Conservation (phyloP, 1,140 invertebrate species). For the Harpegnathos saltator region DNA sequence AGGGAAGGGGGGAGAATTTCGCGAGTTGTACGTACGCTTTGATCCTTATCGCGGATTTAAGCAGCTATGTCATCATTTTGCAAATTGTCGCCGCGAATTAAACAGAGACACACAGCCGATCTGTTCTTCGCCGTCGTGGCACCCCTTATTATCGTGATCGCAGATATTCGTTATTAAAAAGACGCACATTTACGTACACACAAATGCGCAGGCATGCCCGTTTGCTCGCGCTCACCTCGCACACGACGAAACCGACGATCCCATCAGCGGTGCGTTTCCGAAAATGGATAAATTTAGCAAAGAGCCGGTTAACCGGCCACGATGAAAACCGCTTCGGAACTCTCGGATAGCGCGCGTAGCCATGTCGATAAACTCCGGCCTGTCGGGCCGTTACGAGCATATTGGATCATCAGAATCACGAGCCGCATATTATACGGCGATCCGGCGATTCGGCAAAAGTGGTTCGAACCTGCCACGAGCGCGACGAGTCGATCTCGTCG, state of each 20-base stretch:
- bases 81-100: conserved; percentile 16
- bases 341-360: not conserved
- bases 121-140: not conserved
- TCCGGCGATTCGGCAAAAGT: conserved; percentile 32
- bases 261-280: not conserved
- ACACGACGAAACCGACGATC: not conserved
- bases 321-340: not conserved
- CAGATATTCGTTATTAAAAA: no score
- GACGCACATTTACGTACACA: no score
- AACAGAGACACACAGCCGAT: not conserved
- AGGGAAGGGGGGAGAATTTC: not conserved
- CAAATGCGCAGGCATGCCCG: no score
- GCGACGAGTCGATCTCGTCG: conserved; percentile 51
- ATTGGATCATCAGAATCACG: conserved; percentile 30
- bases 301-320: not conserved
- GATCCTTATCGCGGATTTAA: conserved; percentile 48
- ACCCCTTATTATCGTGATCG: no score
- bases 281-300: conserved; percentile 16
- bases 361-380: not conserved
- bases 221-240: not conserved
- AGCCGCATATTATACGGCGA: conserved; percentile 19
- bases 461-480: conserved; percentile 22
- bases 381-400: conserved; percentile 15
- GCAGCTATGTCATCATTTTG: conserved; percentile 20
- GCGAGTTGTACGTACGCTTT: conserved; percentile 48